Evolutionary conservation across 2,797 vertebrate species (phyloP), one percentile per base, ranked within the genome.

Genomic region (Enteromius viviparus): DNA sequence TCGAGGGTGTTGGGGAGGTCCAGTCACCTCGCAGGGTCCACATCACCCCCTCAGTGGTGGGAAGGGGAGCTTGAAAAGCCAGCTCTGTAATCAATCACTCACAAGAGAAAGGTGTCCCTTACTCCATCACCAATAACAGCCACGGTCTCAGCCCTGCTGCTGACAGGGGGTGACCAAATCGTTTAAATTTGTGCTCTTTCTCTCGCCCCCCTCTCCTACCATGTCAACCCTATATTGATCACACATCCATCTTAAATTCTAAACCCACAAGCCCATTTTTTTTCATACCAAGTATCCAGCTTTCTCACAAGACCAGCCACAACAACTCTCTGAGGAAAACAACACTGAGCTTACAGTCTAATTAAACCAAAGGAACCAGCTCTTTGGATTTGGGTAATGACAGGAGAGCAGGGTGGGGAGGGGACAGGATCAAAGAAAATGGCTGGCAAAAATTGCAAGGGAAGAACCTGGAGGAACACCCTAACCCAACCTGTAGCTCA

Each of bases 361-460:
- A 85, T 84, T 88, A 77, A 68, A 55, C 58, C 29, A 47, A 85
- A 76, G 79, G 40, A 76, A 79, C 51, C 40, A 70, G 47, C 71
- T 82, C 71, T 74, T 87, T 72, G 62, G 80, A 78, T 58, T 47
- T 77, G 62, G 84, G 83, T 87, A 88, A 87, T 89, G 78, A 87
- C 80, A 87, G 86, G 71, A 60, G 65, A 72, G 34, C 29, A 34
- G 32, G 26, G 19, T 69, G 53, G 62, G 66, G 71, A 68, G 76
- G 58, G 65, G n/a, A 85, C 45, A 7, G 51, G 72, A 85, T 85
- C 79, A 88, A 87, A 88, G 87, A 62, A 82, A 85, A 78, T 11
- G 74, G 70, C 64, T n/a, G 17, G 60, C 47, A 86, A 64, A 75
- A 86, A 85, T 82, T 42, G 81, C 42, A 64, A 3, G 23, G 74